Base-by-base conservation (phyloP, 2,888 invertebrate species). In the Amiota communis region DNA sequence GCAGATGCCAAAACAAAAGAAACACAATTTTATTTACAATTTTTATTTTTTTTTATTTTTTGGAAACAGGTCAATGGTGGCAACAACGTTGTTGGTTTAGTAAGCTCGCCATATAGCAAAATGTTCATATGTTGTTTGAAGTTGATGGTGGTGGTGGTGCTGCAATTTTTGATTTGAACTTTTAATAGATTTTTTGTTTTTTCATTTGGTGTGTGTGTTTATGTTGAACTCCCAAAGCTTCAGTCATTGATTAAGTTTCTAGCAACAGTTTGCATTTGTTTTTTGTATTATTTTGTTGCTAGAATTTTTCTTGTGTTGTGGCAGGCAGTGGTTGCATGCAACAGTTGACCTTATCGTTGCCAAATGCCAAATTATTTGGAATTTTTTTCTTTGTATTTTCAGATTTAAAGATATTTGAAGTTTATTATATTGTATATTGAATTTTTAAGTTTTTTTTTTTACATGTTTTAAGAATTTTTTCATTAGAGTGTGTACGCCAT, bases 61-160 rank as follows among this genome's bases (percentile, higher is more conserved):
- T 53, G 51, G 53, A 65, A 78, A 78, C 74, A 75, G 77, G 80
- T 79, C 74, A 79, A 73, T 73, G 68, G 74, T 46, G 69, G 57
- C 59, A 65, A n/a, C 65, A 47, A 20, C 48, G 23, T 23, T 23
- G 23, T 23, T 23, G 23, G 3, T 23, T 23, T 3, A 23, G 57
- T 12, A 61, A n/a, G 17, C 51, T 36, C 36, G 36, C 36, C 36
- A 36, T 36, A 36, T 36, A 36, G 36, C 6, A 36, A 36, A 36
- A 36, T 36, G 36, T 36, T 51, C 10, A 59, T 49, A n/a, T 68
- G n/a, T 17, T 65, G 13, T 56, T 65, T 72, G 63, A 48, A 59
- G 71, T 63, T 72, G 51, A 59, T 51, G 61, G 61, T 72, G 36
- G n/a, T 72, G 51, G 10, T 49, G 8, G 49, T 65, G 65, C 63